Evolutionary conservation across 2,113 vertebrate genomes (phyloP), one percentile per base, ranked within the genome.

Genomic region (Carassius carassius): DNA sequence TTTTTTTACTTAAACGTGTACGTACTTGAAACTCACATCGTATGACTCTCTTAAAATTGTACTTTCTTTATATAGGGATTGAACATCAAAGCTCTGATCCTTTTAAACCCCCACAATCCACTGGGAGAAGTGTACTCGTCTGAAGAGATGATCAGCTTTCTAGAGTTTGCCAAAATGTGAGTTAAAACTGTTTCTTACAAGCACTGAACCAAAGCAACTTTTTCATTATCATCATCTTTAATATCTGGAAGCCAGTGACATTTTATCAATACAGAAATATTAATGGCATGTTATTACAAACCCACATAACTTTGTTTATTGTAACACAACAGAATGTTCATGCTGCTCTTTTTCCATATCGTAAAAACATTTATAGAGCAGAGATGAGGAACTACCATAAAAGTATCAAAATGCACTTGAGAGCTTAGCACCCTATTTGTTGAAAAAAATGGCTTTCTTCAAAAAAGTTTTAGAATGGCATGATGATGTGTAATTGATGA

Each of bases 81-180:
- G 83, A 92, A 72, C 84, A 93, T 99, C 85, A 95, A 93, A 90
- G 97, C 94, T 44, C 89, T 99, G 83, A 96, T 99, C 88, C 94
- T 99, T 77, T 92, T 99, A 90, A 99, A 97, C 92, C 98, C 98
- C 37, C 97, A 99, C 86, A 99, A 99, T 89, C 98, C 98, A 29
- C 92, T 99, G 84, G 98, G 97, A 37, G 96, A 97, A 23, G 86
- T 99, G 92, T 99, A 99, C 91, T 96, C 96, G 17, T 88, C 90
- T 0, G 89, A 92, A 87, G 97, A 99, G 87, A 95, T 99, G 90
- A 92, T 86, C 81, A 93, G 93, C 85, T 98, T 96, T 89, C 93
- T 99, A 93, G 95, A 96, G 87, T 99, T 99, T 95, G 97, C 98
- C 72, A 97, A 97, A 95, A 96, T 95, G 98, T 99, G 87, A 17